Percentiles rank a stretch among this genome's conserved stretches.
phyloP scores from a whole-genome alignment of 2,113 vertebrate species.

The Zosterops hypoxanthus region DNA sequence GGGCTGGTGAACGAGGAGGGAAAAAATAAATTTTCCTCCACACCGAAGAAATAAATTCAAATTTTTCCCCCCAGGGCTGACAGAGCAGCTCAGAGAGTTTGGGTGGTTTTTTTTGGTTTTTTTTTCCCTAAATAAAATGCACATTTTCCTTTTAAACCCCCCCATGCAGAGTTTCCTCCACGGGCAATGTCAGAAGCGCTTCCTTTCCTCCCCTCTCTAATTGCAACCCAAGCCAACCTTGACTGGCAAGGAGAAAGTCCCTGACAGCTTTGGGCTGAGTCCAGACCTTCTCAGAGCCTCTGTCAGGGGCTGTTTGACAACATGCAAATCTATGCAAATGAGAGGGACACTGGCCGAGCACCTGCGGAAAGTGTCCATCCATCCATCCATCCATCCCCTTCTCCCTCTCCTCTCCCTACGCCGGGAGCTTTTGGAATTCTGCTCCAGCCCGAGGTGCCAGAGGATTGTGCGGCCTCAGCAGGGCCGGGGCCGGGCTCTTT shows the following conservation, averaged over 20 bases:
- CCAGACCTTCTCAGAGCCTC: constrained; percentile 84
- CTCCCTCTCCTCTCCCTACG: constrained; percentile 24
- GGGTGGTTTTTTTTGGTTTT: too few relatives aligned
- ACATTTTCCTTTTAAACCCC: constrained; percentile 4
- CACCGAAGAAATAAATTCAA: neutral
- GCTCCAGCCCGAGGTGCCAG: constrained; percentile 60
- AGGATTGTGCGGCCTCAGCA: constrained; percentile 79
- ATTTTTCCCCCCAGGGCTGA: neutral
- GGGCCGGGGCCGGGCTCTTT: constrained; percentile 68
- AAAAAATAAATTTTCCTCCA: neutral
- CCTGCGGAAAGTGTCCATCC: constrained; percentile 84
- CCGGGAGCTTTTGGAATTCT: constrained; percentile 23
- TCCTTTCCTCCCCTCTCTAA: constrained; percentile 70
- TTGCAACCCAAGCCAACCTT: constrained; percentile 82
- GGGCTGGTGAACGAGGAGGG: neutral
- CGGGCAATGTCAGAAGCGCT: constrained; percentile 70
- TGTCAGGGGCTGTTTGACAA: constrained; percentile 84
- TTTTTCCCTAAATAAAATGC: neutral
- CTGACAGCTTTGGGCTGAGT: constrained; percentile 85
- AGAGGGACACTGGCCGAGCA: constrained; percentile 78
- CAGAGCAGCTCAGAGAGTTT: neutral
- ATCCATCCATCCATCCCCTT: neutral
- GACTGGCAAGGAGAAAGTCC: constrained; percentile 86
- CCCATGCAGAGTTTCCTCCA: constrained; percentile 39
- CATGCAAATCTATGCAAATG: constrained; percentile 87